A percentile compares a stretch with the other conserved stretches of the same genome.
These are phyloP conservation scores for Anthopleura sola DNA, from an alignment of 64 coral and sea anemone species.

Conservation along the genomic window DNA sequence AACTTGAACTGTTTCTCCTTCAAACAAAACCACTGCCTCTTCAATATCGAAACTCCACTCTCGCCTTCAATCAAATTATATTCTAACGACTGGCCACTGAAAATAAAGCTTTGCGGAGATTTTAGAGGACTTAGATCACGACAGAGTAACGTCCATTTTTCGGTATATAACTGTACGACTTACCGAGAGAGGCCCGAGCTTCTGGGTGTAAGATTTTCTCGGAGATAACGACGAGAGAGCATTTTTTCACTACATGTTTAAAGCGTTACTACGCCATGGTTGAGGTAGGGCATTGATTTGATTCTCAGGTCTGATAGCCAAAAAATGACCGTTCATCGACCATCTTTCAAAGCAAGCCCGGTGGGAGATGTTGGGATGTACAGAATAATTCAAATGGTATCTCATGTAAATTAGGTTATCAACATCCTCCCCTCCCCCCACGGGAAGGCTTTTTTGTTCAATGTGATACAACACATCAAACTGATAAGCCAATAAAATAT, in stretches of 20 bases:
- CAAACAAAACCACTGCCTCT: background rate
- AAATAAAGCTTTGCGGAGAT: background rate
- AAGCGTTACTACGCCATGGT: background rate
- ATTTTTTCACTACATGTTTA: background rate
- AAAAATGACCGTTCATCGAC: background rate
- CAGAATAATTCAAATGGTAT: background rate
- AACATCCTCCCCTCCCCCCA: background rate
- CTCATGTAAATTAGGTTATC: background rate
- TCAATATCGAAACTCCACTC: background rate
- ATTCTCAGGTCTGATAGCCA: background rate
- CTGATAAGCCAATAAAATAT: background rate
- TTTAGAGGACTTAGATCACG: background rate
- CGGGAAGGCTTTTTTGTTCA: background rate
- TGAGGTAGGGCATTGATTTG: background rate
- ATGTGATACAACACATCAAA: no score
- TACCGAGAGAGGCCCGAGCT: background rate
- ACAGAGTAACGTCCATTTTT: background rate
- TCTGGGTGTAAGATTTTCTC: background rate
- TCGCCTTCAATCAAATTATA: background rate
- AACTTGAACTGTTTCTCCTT: background rate
- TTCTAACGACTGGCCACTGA: background rate
- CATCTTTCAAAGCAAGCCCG: background rate
- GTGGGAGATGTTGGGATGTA: constrained; percentile 18
- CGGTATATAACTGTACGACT: background rate
- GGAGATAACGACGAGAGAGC: background rate